A percentile compares a stretch with the other conserved stretches of the same genome.
Evolutionary conservation across 2,113 vertebrate genomes (phyloP).

Genomic region (Mesembrinibis cayennensis): DNA sequence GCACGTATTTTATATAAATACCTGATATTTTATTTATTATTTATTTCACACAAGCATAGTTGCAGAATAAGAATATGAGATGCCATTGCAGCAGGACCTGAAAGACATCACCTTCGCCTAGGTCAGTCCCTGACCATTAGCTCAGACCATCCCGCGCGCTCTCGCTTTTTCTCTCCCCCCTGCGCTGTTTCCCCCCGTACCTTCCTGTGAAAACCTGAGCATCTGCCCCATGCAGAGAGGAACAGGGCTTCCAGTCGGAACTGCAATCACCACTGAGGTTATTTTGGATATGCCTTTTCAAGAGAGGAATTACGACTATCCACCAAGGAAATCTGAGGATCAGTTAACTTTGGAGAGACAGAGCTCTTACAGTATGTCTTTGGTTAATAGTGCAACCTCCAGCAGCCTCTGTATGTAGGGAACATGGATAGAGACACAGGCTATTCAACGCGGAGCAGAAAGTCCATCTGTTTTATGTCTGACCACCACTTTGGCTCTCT

Average conservation of each 20-base stretch:
- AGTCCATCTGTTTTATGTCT: background rate
- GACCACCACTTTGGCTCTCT: background rate
- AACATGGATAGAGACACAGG: accelerated
- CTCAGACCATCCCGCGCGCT: background rate
- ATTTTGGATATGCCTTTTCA: background rate
- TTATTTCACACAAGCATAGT: background rate
- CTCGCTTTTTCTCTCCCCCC: background rate
- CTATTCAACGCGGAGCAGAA: background rate
- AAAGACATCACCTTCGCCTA: background rate
- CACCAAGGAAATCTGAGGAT: background rate
- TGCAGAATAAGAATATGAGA: background rate
- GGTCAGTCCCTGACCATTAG: background rate
- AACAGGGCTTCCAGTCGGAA: background rate
- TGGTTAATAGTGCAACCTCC: background rate
- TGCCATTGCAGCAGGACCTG: background rate
- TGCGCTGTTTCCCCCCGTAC: accelerated
- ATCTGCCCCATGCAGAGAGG: too few relatives aligned
- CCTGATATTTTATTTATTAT: background rate
- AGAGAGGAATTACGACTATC: background rate
- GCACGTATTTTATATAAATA: background rate
- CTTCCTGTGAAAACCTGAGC: background rate
- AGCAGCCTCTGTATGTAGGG: background rate
- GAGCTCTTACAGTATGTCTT: background rate
- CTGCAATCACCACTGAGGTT: background rate
- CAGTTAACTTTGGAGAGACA: background rate